Evolutionary conservation across 2,888 invertebrate species (phyloP).

Genomic region (Tetheella fluctuosa): DNA sequence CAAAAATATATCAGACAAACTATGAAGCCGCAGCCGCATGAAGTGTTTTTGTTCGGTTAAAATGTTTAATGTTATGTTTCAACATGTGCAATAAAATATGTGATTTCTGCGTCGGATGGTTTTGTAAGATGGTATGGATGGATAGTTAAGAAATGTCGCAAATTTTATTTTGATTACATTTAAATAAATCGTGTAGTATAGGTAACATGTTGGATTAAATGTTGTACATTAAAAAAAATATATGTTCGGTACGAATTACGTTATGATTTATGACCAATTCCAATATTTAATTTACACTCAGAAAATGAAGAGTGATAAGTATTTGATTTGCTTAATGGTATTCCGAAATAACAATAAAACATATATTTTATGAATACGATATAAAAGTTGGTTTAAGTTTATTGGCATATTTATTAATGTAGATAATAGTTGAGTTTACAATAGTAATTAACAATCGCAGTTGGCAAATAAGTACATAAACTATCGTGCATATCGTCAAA

Average conservation of each 20-base stretch:
- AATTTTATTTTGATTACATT: too few species aligned
- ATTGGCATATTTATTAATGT: neutral
- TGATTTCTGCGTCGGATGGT: neutral
- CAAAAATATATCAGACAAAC: slow-evolving; percentile 36
- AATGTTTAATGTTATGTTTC: slow-evolving; percentile 4
- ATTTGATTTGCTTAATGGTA: neutral
- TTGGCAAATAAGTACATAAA: slow-evolving; percentile 46
- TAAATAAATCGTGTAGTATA: neutral
- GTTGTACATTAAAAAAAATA: too few species aligned
- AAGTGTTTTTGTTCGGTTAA: neutral
- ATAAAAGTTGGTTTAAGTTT: slow-evolving; percentile 2
- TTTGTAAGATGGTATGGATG: neutral
- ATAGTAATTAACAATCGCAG: slow-evolving; percentile 48
- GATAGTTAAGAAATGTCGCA: too few species aligned
- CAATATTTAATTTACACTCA: slow-evolving; percentile 18
- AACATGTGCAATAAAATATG: neutral
- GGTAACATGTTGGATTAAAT: neutral
- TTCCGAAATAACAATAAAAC: neutral
- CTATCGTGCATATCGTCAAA: slow-evolving; percentile 38
- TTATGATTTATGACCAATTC: neutral
- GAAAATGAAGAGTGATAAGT: neutral
- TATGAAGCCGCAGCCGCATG: slow-evolving; percentile 14
- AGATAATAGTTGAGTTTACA: slow-evolving; percentile 36
- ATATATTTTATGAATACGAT: slow-evolving; percentile 2
- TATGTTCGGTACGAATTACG: neutral